phyloP scores from a whole-genome alignment of 2,797 vertebrate species.

The Chloroceryle inda region DNA sequence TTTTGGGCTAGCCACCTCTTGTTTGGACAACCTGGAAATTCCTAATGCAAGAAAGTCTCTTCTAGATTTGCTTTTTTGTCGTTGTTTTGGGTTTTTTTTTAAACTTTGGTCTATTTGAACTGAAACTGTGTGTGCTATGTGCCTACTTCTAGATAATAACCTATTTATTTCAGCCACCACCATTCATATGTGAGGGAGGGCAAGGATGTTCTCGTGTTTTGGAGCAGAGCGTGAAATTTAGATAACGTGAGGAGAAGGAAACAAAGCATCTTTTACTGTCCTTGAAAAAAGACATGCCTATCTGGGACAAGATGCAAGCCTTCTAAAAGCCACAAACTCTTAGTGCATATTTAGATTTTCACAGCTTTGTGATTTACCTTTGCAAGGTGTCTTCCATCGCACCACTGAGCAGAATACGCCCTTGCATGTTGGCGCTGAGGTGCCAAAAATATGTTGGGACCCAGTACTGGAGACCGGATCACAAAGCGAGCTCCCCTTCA shows the following conservation, averaged over 20 bases:
- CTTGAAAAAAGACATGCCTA: background rate
- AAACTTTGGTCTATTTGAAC: background rate
- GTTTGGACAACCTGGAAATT: background rate
- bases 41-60: background rate
- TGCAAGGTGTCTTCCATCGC: background rate
- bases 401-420: background rate
- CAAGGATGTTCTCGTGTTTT: background rate
- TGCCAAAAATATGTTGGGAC: background rate
- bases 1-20: background rate
- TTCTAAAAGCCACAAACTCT: background rate
- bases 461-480: background rate
- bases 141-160: background rate
- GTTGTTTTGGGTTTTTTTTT: background rate
- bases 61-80: background rate
- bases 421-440: background rate
- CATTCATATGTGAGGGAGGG: background rate
- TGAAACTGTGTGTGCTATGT: background rate
- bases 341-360: background rate
- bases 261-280: background rate
- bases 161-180: background rate
- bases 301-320: background rate
- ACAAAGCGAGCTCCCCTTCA: background rate
- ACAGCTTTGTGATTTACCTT: background rate
- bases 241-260: background rate
- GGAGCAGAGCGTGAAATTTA: background rate